Evolutionary conservation across 2,797 vertebrate genomes (phyloP), one percentile per base, ranked within the genome.

Genomic region (Mormyrus proboscirostris): DNA sequence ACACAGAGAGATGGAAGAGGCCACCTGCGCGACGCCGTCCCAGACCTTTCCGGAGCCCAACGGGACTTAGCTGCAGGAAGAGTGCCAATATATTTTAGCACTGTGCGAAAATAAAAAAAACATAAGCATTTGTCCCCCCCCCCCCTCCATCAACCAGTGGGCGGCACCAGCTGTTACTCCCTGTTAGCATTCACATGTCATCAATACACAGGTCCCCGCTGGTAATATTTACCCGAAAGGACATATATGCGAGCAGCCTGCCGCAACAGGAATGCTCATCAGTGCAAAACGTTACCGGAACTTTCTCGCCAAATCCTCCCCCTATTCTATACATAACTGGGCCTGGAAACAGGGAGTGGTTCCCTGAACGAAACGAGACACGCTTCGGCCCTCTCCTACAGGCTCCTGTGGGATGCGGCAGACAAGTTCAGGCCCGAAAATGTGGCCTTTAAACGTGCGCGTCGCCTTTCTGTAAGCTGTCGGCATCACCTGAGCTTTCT

Each of bases 331-430:
- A 65, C n/a, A 59, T 25, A 44, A 41, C 51, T 41, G 4, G 22
- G 38, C 57, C 65, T 84, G 82, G 10, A 84, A 49, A 50, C n/a
- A 49, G 82, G 82, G 82, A 84, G 82, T 84, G 82, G 44, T 51
- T 95, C 96, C 96, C 95, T 93, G 38, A 5, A 88, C 95, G 92
- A 96, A 95, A 94, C 94, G 92, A 90, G 94, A 93, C 95, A 93
- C 95, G 95, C 92, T 95, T 92, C 53, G 55, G 84, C 87, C 55
- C 76, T 19, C 41, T 89, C 91, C 92, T 92, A 91, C 91, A 89
- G 90, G 91, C 93, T 90, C 91, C 90, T 90, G 83, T 84, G 89
- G 89, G 62, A 88, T 82, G 2, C 1, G 47, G 33, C 82, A 88
- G 88, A 44, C 85, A 73, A 0, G 53, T 69, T 89, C 84, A 90